Base-by-base conservation (phyloP, 2,888 invertebrate genomes). In the Endotricha flammealis region DNA sequence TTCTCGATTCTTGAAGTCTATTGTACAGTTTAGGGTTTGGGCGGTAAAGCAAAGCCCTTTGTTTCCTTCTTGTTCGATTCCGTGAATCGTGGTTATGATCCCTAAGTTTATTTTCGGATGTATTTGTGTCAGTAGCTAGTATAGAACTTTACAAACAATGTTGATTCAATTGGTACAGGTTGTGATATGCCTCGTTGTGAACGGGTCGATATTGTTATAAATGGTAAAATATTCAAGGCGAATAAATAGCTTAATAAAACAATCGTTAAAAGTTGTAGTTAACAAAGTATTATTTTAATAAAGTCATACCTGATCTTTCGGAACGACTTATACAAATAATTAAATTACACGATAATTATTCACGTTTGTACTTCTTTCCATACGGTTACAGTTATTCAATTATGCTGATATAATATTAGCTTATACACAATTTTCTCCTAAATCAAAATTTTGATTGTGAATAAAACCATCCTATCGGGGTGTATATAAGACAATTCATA, bases 141-240 rank as follows among this genome's bases (percentile, higher is more conserved):
- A 80, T 85, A 86, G 80, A 77, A 80, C 79, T 86, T 85, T 85
- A 86, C 85, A 85, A 85, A 85, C 83, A 80, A 85, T 82, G 83
- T 83, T 85, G 78, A 81, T 85, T 85, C 85, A 86, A 86, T 85
- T 86, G 79, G 81, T 82, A 83, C 85, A 81, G 86, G 86, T 86
- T 86, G 86, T 86, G 86, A 86, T 82, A 83, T 69, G 78, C 81
- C 85, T 81, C 83, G 86, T 86, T 86, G 78, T 77, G 75, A 86
- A 85, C 86, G 86, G 75, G 85, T 80, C 81, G 81, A 83, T 83
- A 82, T 85, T 85, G 86, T 86, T 86, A 82, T 85, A 80, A 81
- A 82, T 82, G 79, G 76, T 82, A 73, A 82, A 74, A 79, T 79
- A 80, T 75, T 85, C 83, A 80, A 69, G 78, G 79, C 83, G 83